Evolutionary conservation across 2,113 vertebrate species (phyloP).

Genomic region (Murina feae): DNA sequence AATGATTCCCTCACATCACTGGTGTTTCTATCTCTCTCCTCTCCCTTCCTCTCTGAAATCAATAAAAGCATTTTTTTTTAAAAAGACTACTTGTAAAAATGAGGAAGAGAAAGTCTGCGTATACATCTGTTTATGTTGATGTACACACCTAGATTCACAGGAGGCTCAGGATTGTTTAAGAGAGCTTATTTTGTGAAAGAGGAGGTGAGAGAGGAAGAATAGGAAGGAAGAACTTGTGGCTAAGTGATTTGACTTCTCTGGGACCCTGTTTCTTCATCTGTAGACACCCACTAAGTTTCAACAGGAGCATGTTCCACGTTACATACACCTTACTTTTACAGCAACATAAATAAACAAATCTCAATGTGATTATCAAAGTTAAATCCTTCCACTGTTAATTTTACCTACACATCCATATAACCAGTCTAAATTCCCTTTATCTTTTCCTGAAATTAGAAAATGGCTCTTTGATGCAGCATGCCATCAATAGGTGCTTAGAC

Average conservation of each 20-base stretch:
- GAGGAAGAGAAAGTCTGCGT: not conserved
- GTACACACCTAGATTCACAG: not conserved
- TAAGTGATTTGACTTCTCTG: not conserved
- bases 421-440: not conserved
- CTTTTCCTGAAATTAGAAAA: slow-evolving; percentile 43
- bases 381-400: slow-evolving; percentile 26
- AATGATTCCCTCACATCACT: no score
- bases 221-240: no score
- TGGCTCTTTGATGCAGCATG: not conserved
- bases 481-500: slow-evolving; percentile 37
- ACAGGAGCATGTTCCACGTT: not conserved
- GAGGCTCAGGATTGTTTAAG: not conserved
- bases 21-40: no score
- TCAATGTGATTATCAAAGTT: not conserved
- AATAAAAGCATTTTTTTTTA: no score
- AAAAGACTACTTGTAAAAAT: not conserved
- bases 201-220: not conserved
- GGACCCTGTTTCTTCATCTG: not conserved
- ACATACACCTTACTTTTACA: not conserved
- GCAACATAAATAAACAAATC: not conserved
- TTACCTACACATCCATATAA: slow-evolving; percentile 8
- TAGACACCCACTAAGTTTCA: not conserved
- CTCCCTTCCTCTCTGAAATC: no score
- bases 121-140: not conserved
- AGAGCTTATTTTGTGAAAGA: not conserved